Conservation (phyloP, 2,113 vertebrate genomes). For the cattle (Bos taurus) region ARS-UCD2.0 NC_037333.1:74685001-74685500, state of each 20-base stretch:
- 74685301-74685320: neutral
- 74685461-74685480: neutral
- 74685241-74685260: neutral
- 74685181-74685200: neutral
- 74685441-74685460: accelerated
- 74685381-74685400: neutral
- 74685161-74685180: neutral
- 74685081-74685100: neutral
- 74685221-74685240: neutral
- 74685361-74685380: neutral
- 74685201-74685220: neutral
- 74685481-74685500: neutral
- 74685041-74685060: neutral
- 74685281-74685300: neutral
- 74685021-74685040: neutral
- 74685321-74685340: neutral
- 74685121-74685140: neutral
- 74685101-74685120: neutral
- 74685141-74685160: neutral
- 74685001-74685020: neutral
- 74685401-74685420: accelerated
- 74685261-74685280: neutral
- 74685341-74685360: neutral
- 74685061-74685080: neutral
- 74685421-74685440: neutral